Evolutionary conservation across 2,888 invertebrate species (phyloP), one percentile per base, ranked within the genome.

Genomic region (Eledone cirrhosa): DNA sequence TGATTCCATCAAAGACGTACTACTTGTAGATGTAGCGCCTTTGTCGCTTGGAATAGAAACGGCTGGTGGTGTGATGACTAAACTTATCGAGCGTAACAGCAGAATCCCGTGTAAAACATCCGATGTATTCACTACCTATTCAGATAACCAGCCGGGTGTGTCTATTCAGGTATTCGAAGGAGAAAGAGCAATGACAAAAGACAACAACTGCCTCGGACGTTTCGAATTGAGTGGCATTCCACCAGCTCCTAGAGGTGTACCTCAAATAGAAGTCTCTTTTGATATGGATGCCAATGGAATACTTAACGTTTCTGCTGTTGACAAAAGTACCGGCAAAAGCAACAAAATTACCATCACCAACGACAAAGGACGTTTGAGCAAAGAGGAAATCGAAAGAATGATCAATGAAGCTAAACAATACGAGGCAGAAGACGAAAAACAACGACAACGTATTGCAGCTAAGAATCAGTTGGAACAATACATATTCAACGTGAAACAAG

Each of bases 161-260:
- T 83, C 84, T 41, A 87, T 89, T 48, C 89, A 89, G 81, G 97
- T 97, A 1, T 97, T 94, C 89, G 97, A 97, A 92, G 97, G 96
- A 81, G 97, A 97, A 92, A 94, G 97, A 85, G 95, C 97, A 78
- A 96, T 97, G 97, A 97, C 97, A 86, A 96, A 95, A 90, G 97
- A 97, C 90, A 97, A 97, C 93, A 96, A 97, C 82, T 80, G 85
- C 41, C 83, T 90, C 27, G 90, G 90, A 16, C 83, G 81, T 41
- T 90, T 90, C 80, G 89, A 90, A 31, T 82, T 90, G 48, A 82
- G 84, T 19, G 89, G 89, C 22, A 90, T 90, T 63, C 89, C 90
- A 1, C 90, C 89, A 4, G 90, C 90, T 16, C 89, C 89, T 0
- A 82, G 89, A 29, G 90, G 89, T 4, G 85, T 89, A 1, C 90